phyloP scores from a whole-genome alignment of 1,140 invertebrate genomes.

The Drosophila pachea region DNA sequence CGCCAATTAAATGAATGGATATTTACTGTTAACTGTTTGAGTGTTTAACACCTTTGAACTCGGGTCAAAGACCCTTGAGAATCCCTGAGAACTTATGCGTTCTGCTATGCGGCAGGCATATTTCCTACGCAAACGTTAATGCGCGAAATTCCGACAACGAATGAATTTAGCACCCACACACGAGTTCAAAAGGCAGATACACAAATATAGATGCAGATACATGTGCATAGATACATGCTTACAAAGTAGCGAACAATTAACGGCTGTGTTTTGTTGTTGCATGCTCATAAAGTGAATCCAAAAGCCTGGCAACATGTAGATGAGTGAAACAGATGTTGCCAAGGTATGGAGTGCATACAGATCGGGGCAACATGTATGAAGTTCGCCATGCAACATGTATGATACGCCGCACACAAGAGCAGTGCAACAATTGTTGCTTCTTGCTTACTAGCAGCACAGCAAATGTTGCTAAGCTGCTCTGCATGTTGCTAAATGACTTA shows the following conservation, averaged over 20 bases:
- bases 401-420: not conserved
- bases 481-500: not conserved
- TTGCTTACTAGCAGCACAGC: too few species aligned
- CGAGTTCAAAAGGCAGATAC: slow-evolving; percentile 9
- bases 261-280: slow-evolving; percentile 1
- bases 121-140: slow-evolving; percentile 62
- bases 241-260: slow-evolving; percentile 50
- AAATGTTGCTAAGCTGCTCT: not conserved
- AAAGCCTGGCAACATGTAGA: not conserved
- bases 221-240: not conserved
- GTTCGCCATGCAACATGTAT: too few species aligned
- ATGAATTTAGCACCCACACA: slow-evolving; percentile 59
- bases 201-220: slow-evolving; percentile 17
- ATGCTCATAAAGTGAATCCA: slow-evolving; percentile 12
- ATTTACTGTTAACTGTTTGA: not conserved
- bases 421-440: not conserved
- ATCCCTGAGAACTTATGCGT: slow-evolving; percentile 32
- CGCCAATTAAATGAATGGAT: not conserved
- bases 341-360: not conserved
- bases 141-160: slow-evolving; percentile 59
- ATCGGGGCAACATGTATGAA: not conserved
- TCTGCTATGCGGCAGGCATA: slow-evolving; percentile 22
- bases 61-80: too few species aligned
- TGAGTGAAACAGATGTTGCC: not conserved
- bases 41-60: slow-evolving; percentile 42